These are phyloP conservation scores for Cenopis cana DNA, from an alignment of 2,888 invertebrate genomes.

Conservation along the genomic window DNA sequence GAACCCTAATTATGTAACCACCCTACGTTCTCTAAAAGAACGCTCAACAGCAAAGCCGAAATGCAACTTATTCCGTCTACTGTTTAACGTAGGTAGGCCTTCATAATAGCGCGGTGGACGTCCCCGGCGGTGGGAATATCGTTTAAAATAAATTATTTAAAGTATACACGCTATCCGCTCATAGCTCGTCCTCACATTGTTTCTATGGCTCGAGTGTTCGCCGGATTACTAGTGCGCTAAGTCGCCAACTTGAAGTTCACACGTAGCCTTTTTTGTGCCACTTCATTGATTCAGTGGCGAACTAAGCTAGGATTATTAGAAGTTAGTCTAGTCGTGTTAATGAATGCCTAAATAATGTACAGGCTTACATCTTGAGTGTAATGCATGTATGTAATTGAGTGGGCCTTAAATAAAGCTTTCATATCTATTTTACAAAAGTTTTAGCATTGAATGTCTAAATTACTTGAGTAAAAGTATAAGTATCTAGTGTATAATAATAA, in stretches of 20 bases:
- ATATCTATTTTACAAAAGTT: background rate
- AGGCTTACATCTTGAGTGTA: background rate
- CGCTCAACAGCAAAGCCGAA: too few species aligned
- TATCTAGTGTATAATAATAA: too few species aligned
- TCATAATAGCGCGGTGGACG: too few species aligned
- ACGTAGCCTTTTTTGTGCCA: constrained; percentile 34
- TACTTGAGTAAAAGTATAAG: too few species aligned
- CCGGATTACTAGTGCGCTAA: constrained; percentile 31
- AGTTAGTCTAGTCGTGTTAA: background rate
- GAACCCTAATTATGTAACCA: too few species aligned
- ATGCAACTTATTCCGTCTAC: too few species aligned
- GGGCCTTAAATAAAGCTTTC: background rate
- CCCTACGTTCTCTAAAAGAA: too few species aligned
- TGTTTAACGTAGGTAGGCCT: too few species aligned
- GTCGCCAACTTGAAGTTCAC: constrained; percentile 38
- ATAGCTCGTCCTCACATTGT: constrained; percentile 8
- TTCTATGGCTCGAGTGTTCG: constrained; percentile 21
- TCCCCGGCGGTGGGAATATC: too few species aligned
- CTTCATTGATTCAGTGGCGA: constrained; percentile 35
- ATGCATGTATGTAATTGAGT: background rate
- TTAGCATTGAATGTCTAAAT: too few species aligned
- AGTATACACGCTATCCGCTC: constrained; percentile 13
- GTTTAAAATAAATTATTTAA: too few species aligned
- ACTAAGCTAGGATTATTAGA: constrained; percentile 11
- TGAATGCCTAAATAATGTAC: background rate